Base-by-base conservation (phyloP, 1,140 invertebrate species). In the Anastrepha ludens region DNA sequence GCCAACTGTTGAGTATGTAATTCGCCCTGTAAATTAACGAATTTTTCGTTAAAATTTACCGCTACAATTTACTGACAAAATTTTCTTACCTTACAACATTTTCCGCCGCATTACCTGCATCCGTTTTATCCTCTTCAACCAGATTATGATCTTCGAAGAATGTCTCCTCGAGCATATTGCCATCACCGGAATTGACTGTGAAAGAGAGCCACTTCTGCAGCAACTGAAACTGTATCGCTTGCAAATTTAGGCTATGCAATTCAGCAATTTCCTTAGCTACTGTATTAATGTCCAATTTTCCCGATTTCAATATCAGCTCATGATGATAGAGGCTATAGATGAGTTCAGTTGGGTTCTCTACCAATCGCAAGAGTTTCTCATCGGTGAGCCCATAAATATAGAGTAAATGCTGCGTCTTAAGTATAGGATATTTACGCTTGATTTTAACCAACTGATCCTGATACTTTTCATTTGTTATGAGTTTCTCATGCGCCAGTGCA, bases 191-290 rank as follows among this genome's bases (percentile, higher is more conserved):
- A 74, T 91, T 89, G 87, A 90, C 89, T 20, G 91, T 91, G 20
- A 92, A 91, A 9, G 92, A 90, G 0, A 93, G 78, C 92, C 92
- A 93, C 85, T 92, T 93, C 64, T 93, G 91, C 47, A 93, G 47
- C 70, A 93, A 86, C 5, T 90, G 88, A 67, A 90, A 90, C 87
- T 93, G 92, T 81, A 93, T 91, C 0, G 87, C 81, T 47, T 90
- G 88, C 67, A 93, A 88, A 17, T 90, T 88, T 0, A 93, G 86
- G 17, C 90, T 88, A 29, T 92, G 91, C 8, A 93, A 86, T 55
- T 94, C 92, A 62, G 94, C 94, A 85, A 95, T 95, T 91, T 95
- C 94, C 87, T 94, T 94, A 20, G 94, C 94, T 85, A 94, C 91
- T 5, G 93, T 91, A 89, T 95, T 95, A 1, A 95, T 93, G 89